Evolutionary conservation across 2,888 invertebrate species (phyloP), one percentile per base, ranked within the genome.

Genomic region (Lepidochrysops patricia): DNA sequence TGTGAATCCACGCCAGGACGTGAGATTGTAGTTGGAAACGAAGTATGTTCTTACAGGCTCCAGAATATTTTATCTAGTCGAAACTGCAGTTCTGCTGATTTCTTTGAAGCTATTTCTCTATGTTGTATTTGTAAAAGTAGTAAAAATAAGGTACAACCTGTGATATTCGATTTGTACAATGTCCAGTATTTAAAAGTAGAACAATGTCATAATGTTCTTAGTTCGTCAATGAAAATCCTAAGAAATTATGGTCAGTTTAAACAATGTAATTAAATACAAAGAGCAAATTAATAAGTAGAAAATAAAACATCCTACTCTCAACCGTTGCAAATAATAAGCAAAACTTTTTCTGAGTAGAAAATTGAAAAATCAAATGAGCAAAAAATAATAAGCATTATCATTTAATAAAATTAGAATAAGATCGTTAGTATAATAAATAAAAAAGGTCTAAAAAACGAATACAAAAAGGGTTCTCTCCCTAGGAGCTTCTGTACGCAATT

Each of bases 391-490:
- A 56, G 7, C 34, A 54, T 19, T 32, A 56, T 56, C 19, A 56
- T 43, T 43, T 43, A 43, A 43, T 43, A 43, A 43, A 19, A 43
- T 43, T 43, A 43, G 43, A 43, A 43, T 43, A 43, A 19, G 19
- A 43, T 43, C 43, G 43, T 43, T 43, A 43, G 19, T 43, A 23
- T 43, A 12, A 43, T 43, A 43, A 43, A 43, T 43, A 43, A 52
- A 50, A 57, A 58, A 67, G 64, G 67, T 72, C 71, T 70, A 78
- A 69, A 61, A 64, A 69, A 70, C 65, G 63, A 64, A 63, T 64
- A 65, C 67, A 54, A 67, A 63, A 64, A 64, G 66, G 66, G 71
- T 67, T 71, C 65, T 54, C 54, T 54, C 29, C 15, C 54, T 19
- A 32, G 15, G 19, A 32, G 6, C 32, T 29, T 12, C 12, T 15